phyloP scores from a whole-genome alignment of 2,888 invertebrate species.

The Tubulanus polymorphus region DNA sequence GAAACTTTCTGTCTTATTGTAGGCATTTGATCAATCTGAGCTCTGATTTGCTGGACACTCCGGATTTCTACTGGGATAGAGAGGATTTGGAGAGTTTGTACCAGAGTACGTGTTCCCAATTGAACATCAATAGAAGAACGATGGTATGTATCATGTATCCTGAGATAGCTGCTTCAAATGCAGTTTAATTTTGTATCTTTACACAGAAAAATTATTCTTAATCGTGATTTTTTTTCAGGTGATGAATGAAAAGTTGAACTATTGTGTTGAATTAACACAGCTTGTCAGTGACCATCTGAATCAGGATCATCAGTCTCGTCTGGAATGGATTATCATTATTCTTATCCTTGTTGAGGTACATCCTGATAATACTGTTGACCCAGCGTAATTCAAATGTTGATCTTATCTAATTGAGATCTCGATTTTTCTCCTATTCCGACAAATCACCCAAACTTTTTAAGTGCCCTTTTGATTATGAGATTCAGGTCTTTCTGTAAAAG shows the following conservation, averaged over 20 bases:
- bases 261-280: constrained; percentile 89
- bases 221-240: constrained; percentile 62
- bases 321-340: constrained; percentile 97
- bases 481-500: too few species aligned
- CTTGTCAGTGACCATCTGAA: constrained; percentile 83
- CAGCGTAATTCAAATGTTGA: too few species aligned
- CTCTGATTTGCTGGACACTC: constrained; percentile 89
- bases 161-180: too few species aligned
- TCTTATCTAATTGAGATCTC: too few species aligned
- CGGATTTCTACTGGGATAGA: constrained; percentile 98
- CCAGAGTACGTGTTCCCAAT: constrained; percentile 75
- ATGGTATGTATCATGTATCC: too few species aligned
- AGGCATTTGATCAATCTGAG: constrained; percentile 83
- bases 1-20: constrained; percentile 7
- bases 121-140: constrained; percentile 78
- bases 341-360: constrained; percentile 92
- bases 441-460: too few species aligned
- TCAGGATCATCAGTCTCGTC: constrained; percentile 84
- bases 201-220: too few species aligned
- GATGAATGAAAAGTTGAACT: constrained; percentile 90
- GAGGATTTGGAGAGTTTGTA: constrained; percentile 83
- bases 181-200: neutral
- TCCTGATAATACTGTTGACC: too few species aligned
- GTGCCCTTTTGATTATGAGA: too few species aligned
- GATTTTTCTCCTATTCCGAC: too few species aligned